Evolutionary conservation across 2,797 vertebrate genomes (phyloP).

Genomic region (Crocidura indochinensis): DNA sequence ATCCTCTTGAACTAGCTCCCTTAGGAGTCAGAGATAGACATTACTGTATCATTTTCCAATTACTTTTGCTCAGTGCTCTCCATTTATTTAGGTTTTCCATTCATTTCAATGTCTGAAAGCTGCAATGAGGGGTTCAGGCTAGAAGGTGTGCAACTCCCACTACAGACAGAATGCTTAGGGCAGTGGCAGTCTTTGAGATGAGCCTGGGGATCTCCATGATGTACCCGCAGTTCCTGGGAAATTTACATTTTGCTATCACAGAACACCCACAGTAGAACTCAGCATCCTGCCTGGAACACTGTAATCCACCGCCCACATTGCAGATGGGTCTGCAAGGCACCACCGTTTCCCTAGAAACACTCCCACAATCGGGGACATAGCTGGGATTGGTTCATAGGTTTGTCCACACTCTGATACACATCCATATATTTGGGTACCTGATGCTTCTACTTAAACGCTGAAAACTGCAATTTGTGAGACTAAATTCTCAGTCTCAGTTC

Average conservation of each 20-base stretch:
- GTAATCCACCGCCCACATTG: background rate
- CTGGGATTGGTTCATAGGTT: background rate
- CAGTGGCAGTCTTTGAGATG: background rate
- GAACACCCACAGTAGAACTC: background rate
- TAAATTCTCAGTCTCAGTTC: background rate
- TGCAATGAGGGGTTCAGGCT: background rate
- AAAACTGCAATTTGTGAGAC: background rate
- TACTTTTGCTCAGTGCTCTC: conserved; percentile 4
- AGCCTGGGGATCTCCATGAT: background rate
- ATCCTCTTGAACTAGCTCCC: background rate
- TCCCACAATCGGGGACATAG: background rate
- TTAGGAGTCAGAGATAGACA: background rate
- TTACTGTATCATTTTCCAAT: conserved; percentile 37
- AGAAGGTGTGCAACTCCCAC: background rate
- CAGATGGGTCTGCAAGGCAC: conserved; percentile 41
- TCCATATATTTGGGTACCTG: background rate
- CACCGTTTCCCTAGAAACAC: conserved; percentile 68
- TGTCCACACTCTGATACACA: background rate
- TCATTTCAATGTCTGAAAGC: background rate
- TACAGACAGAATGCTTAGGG: background rate
- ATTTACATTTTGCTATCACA: conserved; percentile 24
- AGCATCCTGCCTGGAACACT: background rate
- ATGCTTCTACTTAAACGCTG: background rate
- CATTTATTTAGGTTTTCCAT: background rate
- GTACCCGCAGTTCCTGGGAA: background rate